phyloP scores from a whole-genome alignment of 2,113 vertebrate genomes.

The Neodontobutis hainanensis region DNA sequence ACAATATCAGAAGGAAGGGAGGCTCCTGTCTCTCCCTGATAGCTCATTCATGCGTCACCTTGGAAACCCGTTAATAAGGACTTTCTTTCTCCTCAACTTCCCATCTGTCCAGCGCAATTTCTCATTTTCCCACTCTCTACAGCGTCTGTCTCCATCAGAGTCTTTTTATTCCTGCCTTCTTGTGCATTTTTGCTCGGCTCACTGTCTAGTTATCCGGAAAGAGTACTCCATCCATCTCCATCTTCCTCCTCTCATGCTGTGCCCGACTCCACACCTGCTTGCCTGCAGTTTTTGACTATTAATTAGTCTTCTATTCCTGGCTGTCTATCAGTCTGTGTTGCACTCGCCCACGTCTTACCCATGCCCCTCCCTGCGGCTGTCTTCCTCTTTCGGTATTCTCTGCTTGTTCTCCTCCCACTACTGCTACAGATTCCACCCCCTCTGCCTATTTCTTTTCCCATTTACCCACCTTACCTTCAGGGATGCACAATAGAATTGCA shows the following conservation, averaged over 20 bases:
- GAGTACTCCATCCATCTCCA: constrained; percentile 23
- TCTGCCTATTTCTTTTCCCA: constrained; percentile 10
- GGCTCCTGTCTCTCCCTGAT: constrained; percentile 1
- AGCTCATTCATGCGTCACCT: constrained; percentile 43
- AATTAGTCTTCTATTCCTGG: constrained; percentile 66
- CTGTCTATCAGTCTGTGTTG: constrained; percentile 59
- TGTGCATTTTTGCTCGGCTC: constrained; percentile 1
- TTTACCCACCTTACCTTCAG: constrained; percentile 20
- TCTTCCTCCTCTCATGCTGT: constrained; percentile 28
- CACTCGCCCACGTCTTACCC: constrained; percentile 47
- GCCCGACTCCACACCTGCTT: constrained; percentile 47
- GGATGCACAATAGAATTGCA: background rate
- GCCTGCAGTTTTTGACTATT: constrained; percentile 71
- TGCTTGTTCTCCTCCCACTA: constrained; percentile 1
- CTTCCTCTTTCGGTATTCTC: constrained; percentile 37
- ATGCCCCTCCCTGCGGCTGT: constrained; percentile 33
- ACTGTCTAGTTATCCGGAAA: constrained; percentile 24
- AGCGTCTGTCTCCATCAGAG: constrained; percentile 12
- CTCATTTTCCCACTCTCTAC: background rate
- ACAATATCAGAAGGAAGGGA: background rate
- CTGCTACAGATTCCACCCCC: constrained; percentile 7
- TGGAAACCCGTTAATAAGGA: constrained; percentile 52
- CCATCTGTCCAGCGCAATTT: background rate
- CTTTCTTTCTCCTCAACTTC: constrained; percentile 4
- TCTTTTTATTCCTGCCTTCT: background rate